Evolutionary conservation across 2,113 vertebrate species (phyloP), one percentile per base, ranked within the genome.

Genomic region (Panthera tigris): DNA sequence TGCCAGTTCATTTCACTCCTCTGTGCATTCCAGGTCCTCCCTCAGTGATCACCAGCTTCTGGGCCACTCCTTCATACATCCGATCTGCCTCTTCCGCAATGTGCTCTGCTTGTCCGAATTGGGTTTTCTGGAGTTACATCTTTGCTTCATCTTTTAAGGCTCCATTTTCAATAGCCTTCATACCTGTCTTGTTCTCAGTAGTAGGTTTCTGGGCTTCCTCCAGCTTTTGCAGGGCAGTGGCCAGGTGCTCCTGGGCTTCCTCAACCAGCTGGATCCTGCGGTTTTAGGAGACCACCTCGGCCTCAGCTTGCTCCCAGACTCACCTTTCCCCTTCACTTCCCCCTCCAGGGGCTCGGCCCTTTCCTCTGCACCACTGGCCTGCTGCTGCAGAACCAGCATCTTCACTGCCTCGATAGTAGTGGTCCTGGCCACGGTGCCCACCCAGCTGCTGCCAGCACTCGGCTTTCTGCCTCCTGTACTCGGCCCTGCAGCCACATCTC

Each of bases 121-220:
- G 99, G 27, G 99, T 98, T 97, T 99, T 99, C 97, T 99, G 99
- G 81, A 99, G 98, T 83, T 99, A 99, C 99, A 99, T 99, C 98
- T 99, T 99, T 98, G 99, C 99, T 96, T 99, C 99, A 66, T 99
- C 99, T 96, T 99, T 99, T 95, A 99, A 98, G 95, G 99, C 99
- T 97, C 99, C 95, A 98, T 99, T 99, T 98, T 99, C 99, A 50
- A 99, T 99, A 74, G 99, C 99, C 96, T 99, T 99, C 99, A 99
- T 99, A 29, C 99, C 99, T 97, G 99, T 99, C 98, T 99, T 99
- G 0, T 99, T 99, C 98, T 99, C 99, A 63, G 99, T 99, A 0
- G 99, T 99, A 0, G 97, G 98, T 94, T 99, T 99, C 98, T 99
- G 99, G 0, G 99, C 99, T 97, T 99, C 99, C 36, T 99, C 99